Evolutionary conservation across 2,113 vertebrate genomes (phyloP).

Genomic region (Morone saxatilis): DNA sequence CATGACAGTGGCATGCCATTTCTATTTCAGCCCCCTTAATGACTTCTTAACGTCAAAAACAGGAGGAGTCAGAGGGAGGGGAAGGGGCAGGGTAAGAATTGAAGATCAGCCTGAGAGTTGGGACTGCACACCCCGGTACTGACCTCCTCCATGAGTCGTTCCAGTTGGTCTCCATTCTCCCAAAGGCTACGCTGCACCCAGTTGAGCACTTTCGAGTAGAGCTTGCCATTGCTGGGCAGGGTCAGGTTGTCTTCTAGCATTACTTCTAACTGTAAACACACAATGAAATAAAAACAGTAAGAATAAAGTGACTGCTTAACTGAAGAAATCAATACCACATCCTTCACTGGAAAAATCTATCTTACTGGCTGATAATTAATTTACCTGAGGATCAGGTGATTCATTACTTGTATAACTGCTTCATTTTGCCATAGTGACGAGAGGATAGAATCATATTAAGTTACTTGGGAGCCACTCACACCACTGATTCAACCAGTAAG

Average conservation of each 20-base stretch:
- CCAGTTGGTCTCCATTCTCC: conserved; percentile 96
- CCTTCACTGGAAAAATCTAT: not conserved
- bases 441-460: not conserved
- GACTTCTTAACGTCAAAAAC: conserved; percentile 78
- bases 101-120: conserved; percentile 12
- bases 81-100: conserved; percentile 44
- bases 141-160: conserved; percentile 98
- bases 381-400: not conserved
- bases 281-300: conserved; percentile 1
- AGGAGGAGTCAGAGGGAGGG: conserved; percentile 60
- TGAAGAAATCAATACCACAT: not conserved
- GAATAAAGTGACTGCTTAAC: not conserved
- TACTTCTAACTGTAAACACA: conserved; percentile 92
- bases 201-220: conserved; percentile 98
- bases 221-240: conserved; percentile 97
- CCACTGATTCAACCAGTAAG: not conserved
- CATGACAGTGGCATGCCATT: conserved; percentile 77
- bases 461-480: not conserved
- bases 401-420: not conserved
- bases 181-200: conserved; percentile 99
- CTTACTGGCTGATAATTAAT: not conserved
- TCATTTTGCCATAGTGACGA: not conserved
- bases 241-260: conserved; percentile 97
- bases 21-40: conserved; percentile 70
- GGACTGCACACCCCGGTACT: conserved; percentile 79